Conservation (phyloP, 1,140 invertebrate species). For the Riptortus pedestris region DNA sequence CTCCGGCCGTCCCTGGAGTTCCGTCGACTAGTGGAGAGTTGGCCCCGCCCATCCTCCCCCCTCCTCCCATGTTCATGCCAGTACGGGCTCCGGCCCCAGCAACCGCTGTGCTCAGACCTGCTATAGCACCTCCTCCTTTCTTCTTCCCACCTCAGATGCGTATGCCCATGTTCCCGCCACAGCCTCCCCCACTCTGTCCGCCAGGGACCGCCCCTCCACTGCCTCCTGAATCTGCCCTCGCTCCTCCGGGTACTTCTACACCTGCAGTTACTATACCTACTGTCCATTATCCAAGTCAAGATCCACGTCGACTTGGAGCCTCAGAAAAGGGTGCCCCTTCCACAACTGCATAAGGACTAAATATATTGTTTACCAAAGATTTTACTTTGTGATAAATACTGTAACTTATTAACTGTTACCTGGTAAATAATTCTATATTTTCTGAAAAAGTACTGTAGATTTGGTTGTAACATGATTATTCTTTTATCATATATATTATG, state of each 20-base stretch:
- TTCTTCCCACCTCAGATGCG: conserved; percentile 42
- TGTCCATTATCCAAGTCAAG: conserved; percentile 90
- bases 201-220: conserved; percentile 35
- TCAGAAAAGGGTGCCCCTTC: conserved; percentile 9
- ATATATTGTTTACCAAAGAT: neutral
- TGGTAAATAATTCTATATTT: no score
- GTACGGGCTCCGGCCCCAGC: conserved; percentile 42
- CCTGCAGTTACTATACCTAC: conserved; percentile 20
- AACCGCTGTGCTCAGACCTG: conserved; percentile 32
- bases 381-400: no score
- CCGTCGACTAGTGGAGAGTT: conserved; percentile 39
- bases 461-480: no score
- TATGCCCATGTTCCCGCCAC: conserved; percentile 31
- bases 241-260: conserved; percentile 41
- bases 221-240: conserved; percentile 41
- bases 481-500: no score
- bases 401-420: no score
- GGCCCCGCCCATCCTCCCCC: conserved; percentile 49
- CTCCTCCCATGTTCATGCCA: conserved; percentile 46
- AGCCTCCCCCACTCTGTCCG: conserved; percentile 32
- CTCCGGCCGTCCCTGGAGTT: conserved; percentile 32
- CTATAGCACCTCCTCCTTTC: conserved; percentile 33
- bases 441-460: no score
- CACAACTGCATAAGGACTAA: neutral
- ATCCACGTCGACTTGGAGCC: conserved; percentile 79